Percentiles rank a stretch among this genome's conserved stretches.
Evolutionary conservation across 2,113 vertebrate species (phyloP).

Genomic region (Cyrtonyx montezumae): DNA sequence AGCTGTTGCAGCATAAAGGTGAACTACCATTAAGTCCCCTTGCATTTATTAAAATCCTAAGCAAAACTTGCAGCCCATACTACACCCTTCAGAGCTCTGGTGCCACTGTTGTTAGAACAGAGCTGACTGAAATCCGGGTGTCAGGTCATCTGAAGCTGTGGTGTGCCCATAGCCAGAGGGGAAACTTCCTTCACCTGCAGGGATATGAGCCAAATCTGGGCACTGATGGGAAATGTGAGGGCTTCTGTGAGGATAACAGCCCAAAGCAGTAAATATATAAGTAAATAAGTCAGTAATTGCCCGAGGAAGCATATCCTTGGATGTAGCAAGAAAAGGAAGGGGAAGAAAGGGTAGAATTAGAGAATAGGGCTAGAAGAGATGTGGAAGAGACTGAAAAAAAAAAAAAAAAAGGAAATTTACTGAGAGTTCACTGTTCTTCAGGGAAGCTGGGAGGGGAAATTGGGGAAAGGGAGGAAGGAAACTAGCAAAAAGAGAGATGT

Average conservation of each 20-base stretch:
- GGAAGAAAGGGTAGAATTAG: neutral
- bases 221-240: neutral
- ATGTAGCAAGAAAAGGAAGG: neutral
- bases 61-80: neutral
- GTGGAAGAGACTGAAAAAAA: neutral
- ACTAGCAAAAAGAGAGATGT: neutral
- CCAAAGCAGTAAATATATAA: constrained; percentile 1
- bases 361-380: neutral
- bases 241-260: neutral
- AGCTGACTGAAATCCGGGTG: neutral
- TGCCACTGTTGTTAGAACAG: neutral
- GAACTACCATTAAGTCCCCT: neutral
- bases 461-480: neutral
- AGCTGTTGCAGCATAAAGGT: neutral
- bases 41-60: neutral
- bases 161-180: neutral
- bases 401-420: neutral
- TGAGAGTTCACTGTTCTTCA: neutral
- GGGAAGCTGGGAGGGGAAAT: neutral
- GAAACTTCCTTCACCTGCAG: neutral
- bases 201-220: neutral
- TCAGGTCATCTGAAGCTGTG: neutral
- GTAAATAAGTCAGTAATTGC: constrained; percentile 29
- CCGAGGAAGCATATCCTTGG: neutral
- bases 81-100: neutral